Conservation (phyloP, 2,888 invertebrate species). For the Eupithecia abbreviata region DNA sequence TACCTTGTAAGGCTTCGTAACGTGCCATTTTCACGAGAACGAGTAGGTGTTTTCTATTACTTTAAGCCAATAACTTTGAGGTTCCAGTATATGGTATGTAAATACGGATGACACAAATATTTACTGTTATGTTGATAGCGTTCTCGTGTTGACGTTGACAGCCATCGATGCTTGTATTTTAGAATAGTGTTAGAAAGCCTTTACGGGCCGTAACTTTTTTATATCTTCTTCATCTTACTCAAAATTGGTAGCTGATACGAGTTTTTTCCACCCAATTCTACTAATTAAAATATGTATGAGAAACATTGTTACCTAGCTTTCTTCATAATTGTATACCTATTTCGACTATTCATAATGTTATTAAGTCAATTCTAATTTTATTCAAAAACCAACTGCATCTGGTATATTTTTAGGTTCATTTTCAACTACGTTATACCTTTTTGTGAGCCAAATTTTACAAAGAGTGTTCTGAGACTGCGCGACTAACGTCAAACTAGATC, state of each 20-base stretch:
- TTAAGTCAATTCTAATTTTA: not conserved
- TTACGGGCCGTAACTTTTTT: not conserved
- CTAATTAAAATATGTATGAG: not conserved
- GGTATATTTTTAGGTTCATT: not conserved
- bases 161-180: not conserved
- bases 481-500: slow-evolving; percentile 13
- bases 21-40: slow-evolving; percentile 72
- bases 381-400: not conserved
- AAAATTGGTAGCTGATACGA: not conserved
- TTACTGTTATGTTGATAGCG: slow-evolving; percentile 30
- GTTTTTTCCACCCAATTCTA: not conserved
- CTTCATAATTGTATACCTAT: not conserved
- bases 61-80: slow-evolving; percentile 57
- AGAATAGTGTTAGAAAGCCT: not conserved
- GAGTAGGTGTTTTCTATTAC: slow-evolving; percentile 55
- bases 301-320: not conserved
- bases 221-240: not conserved
- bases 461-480: slow-evolving; percentile 27
- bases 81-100: slow-evolving; percentile 47
- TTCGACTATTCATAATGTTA: not conserved
- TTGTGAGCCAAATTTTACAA: slow-evolving; percentile 9
- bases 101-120: slow-evolving; percentile 35
- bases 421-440: slow-evolving; percentile 1
- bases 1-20: slow-evolving; percentile 80
- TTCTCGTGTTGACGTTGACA: slow-evolving; percentile 27